Conservation (phyloP, 2,888 invertebrate genomes). For the Stenolophus ochropezus region DNA sequence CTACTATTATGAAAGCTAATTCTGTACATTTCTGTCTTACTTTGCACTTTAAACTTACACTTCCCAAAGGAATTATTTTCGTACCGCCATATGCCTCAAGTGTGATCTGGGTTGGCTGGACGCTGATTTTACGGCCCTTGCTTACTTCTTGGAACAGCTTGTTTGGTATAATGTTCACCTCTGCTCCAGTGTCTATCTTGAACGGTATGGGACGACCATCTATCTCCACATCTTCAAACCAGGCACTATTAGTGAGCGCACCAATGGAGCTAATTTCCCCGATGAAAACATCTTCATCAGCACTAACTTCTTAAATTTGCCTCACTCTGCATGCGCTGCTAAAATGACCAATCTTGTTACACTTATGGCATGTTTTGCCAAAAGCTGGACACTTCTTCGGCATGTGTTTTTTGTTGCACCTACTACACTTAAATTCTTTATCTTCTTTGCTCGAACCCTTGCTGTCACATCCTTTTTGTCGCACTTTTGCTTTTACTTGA, state of each 20-base stretch:
- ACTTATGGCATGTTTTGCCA: background rate
- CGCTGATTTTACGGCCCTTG: background rate
- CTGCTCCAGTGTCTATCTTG: background rate
- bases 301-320: background rate
- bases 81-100: background rate
- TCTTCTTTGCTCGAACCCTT: background rate
- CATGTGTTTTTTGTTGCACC: background rate
- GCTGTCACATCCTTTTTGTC: no score
- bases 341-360: background rate
- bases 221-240: background rate
- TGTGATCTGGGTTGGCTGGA: background rate
- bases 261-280: background rate
- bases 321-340: background rate
- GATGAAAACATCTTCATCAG: background rate
- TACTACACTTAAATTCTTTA: background rate
- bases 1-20: no score
- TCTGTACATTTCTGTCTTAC: no score
- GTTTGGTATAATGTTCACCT: background rate
- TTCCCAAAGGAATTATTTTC: background rate
- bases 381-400: background rate
- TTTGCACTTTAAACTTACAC: no score
- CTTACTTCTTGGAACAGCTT: background rate
- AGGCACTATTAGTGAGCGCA: background rate
- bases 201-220: background rate
- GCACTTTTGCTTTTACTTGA: no score